These are phyloP conservation scores for Cebidichthys violaceus DNA, from an alignment of 2,113 vertebrate genomes.

Conservation along the genomic window DNA sequence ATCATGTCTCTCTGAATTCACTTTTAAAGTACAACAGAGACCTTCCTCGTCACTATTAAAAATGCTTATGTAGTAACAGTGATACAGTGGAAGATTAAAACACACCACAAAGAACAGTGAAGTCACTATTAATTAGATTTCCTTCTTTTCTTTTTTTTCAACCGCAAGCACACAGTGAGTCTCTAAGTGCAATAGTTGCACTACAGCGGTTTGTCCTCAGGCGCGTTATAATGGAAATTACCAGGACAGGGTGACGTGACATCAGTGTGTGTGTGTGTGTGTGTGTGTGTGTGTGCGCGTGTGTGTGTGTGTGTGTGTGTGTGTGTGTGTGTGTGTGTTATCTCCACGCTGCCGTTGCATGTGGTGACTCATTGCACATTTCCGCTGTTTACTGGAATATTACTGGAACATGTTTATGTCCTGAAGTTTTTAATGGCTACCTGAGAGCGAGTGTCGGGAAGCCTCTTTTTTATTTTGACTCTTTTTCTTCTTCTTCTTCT, in stretches of 20 bases:
- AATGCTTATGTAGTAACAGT: background rate
- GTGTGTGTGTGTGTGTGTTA: constrained; percentile 74
- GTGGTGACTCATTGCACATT: constrained; percentile 71
- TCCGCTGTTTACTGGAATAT: constrained; percentile 77
- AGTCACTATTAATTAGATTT: constrained; percentile 48
- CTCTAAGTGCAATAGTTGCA: constrained; percentile 31
- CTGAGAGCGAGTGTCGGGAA: constrained; percentile 71
- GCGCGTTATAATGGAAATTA: constrained; percentile 59
- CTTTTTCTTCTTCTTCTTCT: background rate
- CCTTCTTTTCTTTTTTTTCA: constrained; percentile 30
- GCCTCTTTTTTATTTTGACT: constrained; percentile 21
- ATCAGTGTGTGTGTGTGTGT: constrained; percentile 49
- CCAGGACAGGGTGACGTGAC: constrained; percentile 58
- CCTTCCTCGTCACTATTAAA: background rate
- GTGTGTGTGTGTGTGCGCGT: constrained; percentile 71
- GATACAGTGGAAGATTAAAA: constrained; percentile 19
- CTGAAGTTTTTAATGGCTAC: constrained; percentile 74
- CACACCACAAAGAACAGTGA: constrained; percentile 31
- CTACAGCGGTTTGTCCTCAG: constrained; percentile 51
- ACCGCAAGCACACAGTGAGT: constrained; percentile 42
- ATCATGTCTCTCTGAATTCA: background rate
- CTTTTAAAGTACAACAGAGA: background rate
- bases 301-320: constrained; percentile 33
- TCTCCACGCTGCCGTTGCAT: constrained; percentile 47
- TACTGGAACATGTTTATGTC: constrained; percentile 74